A percentile compares a stretch with the other conserved stretches of the same genome.
phyloP scores from a whole-genome alignment of 1,140 invertebrate species.

The Caenorhabditis tropicalis region DNA sequence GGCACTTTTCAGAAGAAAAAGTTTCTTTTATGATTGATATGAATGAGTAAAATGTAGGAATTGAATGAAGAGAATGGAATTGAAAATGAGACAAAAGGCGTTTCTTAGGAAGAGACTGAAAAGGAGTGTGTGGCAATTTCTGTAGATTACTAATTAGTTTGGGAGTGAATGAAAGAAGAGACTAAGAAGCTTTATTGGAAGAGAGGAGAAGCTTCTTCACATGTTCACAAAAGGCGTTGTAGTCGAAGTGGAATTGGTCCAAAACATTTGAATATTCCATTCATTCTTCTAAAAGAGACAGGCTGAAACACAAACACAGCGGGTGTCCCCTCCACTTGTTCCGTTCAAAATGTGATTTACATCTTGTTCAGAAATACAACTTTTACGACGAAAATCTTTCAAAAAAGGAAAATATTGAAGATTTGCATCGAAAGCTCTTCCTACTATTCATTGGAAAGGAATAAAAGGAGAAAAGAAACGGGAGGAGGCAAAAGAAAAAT shows the following conservation, averaged over 20 bases:
- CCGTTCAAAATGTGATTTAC: conserved; percentile 23
- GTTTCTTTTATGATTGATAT: background rate
- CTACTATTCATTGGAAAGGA: background rate
- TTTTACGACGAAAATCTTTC: background rate
- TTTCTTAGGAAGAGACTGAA: background rate
- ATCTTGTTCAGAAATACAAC: background rate
- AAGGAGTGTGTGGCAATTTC: conserved; percentile 18
- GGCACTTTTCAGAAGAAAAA: background rate
- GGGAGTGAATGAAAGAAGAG: background rate
- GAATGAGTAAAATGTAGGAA: background rate
- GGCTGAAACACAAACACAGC: background rate
- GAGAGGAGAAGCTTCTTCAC: background rate
- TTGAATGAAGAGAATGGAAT: background rate
- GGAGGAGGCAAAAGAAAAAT: background rate
- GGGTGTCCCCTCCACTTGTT: background rate
- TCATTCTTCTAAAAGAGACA: background rate
- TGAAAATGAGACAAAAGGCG: background rate
- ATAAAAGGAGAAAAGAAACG: background rate
- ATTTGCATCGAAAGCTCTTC: background rate
- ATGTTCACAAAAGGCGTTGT: background rate
- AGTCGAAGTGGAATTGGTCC: background rate
- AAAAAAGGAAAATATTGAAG: background rate
- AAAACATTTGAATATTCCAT: conserved; percentile 37
- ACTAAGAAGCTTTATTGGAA: conserved; percentile 21
- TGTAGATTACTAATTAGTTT: conserved; percentile 44